Conservation (phyloP, 1,140 invertebrate species). For the Planococcus citri region DNA sequence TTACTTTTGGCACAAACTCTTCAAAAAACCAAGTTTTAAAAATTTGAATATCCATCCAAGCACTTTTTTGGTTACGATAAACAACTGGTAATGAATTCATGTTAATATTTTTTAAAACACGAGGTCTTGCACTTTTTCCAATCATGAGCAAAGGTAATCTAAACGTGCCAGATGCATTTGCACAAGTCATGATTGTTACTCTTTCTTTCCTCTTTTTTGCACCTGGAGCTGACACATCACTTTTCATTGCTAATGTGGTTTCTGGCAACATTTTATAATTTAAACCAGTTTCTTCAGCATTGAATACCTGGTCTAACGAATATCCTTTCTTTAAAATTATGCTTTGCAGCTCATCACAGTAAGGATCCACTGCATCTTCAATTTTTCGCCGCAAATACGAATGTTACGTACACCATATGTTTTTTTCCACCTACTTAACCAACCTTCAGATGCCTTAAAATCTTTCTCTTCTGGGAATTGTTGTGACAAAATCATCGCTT, state of each 20-base stretch:
- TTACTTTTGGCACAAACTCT: constrained; percentile 25
- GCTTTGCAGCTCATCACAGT: constrained; percentile 16
- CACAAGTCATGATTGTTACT: constrained; percentile 33
- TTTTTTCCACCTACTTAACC: constrained; percentile 28
- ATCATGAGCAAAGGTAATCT: constrained; percentile 32
- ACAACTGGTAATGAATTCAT: constrained; percentile 1
- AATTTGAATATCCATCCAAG: constrained; percentile 25
- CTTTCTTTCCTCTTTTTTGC: constrained; percentile 18
- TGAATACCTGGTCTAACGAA: constrained; percentile 29
- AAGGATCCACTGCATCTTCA: constrained; percentile 21
- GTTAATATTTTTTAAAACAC: constrained; percentile 28
- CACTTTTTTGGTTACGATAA: constrained; percentile 20
- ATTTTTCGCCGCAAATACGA: constrained; percentile 24
- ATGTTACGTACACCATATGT: constrained; percentile 25
- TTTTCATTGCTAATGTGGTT: constrained; percentile 28
- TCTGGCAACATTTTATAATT: constrained; percentile 30
- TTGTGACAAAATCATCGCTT: constrained; percentile 6
- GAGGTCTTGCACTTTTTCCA: constrained; percentile 32
- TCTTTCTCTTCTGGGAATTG: constrained; percentile 28
- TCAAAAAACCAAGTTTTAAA: constrained; percentile 27
- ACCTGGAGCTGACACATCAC: constrained; percentile 22
- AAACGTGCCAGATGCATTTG: constrained; percentile 32
- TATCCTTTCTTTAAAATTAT: constrained; percentile 21
- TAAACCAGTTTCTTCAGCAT: constrained; percentile 31
- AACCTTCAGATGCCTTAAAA: constrained; percentile 34